Conservation (phyloP, 2,797 vertebrate genomes). For the Hyperoplus immaculatus region DNA sequence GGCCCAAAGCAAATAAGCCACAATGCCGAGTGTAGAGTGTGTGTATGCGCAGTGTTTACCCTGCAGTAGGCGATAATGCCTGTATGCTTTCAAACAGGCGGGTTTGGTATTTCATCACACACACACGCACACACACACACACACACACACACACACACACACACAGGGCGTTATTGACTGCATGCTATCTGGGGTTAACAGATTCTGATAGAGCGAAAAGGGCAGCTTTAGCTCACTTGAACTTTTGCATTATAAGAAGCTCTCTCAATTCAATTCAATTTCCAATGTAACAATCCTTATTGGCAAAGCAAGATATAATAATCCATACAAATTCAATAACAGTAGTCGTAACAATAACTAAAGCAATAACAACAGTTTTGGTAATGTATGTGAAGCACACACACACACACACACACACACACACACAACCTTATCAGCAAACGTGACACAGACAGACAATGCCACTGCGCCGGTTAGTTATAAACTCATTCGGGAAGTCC, state of each 20-base stretch:
- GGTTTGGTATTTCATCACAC: slow-evolving; percentile 50
- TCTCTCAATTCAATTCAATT: no score
- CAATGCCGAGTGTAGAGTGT: slow-evolving; percentile 53
- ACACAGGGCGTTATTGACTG: slow-evolving; percentile 42
- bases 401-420: slow-evolving; percentile 16
- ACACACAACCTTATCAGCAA: slow-evolving; percentile 32
- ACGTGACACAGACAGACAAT: slow-evolving; percentile 17
- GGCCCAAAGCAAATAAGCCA: slow-evolving; percentile 56
- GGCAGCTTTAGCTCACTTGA: slow-evolving; percentile 1
- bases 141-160: slow-evolving; percentile 16
- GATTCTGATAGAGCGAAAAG: slow-evolving; percentile 40
- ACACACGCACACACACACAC: slow-evolving; percentile 29
- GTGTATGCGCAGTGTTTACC: slow-evolving; percentile 52
- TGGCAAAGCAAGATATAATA: no score
- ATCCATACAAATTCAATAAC: no score
- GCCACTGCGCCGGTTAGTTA: neutral
- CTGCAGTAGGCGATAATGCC: slow-evolving; percentile 47
- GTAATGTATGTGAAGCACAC: neutral
- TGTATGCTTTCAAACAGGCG: slow-evolving; percentile 64
- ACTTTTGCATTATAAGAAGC: neutral
- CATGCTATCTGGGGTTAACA: slow-evolving; percentile 62
- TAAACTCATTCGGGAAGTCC: slow-evolving; percentile 21
- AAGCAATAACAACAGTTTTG: no score
- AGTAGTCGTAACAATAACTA: no score
- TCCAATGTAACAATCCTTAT: no score